These are phyloP conservation scores for Sebastiscus albofasciatus DNA, from an alignment of 2,797 vertebrate genomes.

Conservation along the genomic window DNA sequence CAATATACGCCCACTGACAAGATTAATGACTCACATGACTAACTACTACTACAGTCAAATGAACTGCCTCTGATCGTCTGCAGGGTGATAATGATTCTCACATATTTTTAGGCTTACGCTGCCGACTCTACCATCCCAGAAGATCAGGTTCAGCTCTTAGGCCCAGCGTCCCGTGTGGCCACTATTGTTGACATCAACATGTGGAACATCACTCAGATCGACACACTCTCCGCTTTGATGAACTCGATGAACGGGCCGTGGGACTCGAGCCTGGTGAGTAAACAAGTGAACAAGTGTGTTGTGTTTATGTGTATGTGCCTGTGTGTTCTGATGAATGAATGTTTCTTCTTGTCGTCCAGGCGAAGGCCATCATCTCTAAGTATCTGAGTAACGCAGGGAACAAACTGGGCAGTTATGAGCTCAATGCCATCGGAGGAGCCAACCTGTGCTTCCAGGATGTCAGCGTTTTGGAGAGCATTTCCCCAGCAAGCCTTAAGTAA, in stretches of 20 bases:
- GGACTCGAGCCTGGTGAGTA: conserved; percentile 70
- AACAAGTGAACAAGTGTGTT: neutral
- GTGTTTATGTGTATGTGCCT: fast-evolving
- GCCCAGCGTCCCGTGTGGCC: conserved; percentile 71
- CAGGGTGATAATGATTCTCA: neutral
- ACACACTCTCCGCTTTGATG: conserved; percentile 79
- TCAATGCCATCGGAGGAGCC: conserved; percentile 71
- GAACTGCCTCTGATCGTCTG: neutral
- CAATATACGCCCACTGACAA: no score
- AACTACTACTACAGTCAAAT: neutral
- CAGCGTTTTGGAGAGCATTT: conserved; percentile 59
- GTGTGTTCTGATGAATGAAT: neutral
- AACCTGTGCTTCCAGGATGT: conserved; percentile 74
- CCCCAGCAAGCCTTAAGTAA: conserved; percentile 69
- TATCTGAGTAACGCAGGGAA: conserved; percentile 73
- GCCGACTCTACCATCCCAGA: conserved; percentile 58
- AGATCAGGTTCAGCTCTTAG: conserved; percentile 69
- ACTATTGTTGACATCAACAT: conserved; percentile 56
- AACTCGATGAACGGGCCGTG: conserved; percentile 60
- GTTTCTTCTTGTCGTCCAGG: conserved; percentile 53
- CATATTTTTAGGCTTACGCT: conserved; percentile 68
- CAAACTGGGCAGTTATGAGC: conserved; percentile 64
- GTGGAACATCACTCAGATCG: conserved; percentile 77
- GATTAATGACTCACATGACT: no score
- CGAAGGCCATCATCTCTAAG: conserved; percentile 70